A percentile compares a stretch with the other conserved stretches of the same genome.
Evolutionary conservation across 2,113 vertebrate genomes (phyloP).

Genomic region (Triplophysa dalaica): DNA sequence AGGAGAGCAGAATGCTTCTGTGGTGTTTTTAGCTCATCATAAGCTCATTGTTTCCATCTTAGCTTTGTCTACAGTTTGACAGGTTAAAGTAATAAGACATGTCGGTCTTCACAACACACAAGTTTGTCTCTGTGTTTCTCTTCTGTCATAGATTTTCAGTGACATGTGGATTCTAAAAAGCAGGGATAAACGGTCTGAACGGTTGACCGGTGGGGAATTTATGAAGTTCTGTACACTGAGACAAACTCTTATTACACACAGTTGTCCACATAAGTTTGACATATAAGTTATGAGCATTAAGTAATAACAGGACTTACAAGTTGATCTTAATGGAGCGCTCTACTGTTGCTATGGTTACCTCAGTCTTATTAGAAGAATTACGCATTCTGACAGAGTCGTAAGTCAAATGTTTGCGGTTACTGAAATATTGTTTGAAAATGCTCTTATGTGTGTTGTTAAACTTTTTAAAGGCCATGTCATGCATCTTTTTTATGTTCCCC

Average conservation of each 20-base stretch:
- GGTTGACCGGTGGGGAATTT: no score
- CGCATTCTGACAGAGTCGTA: not conserved
- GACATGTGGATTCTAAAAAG: no score
- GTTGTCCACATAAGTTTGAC: no score
- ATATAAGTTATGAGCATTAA: no score
- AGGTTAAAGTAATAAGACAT: conserved; percentile 11
- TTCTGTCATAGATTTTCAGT: no score
- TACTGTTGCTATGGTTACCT: conserved; percentile 3
- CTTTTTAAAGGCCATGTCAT: not conserved
- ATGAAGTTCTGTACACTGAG: no score
- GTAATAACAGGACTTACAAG: not conserved
- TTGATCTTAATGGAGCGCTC: not conserved
- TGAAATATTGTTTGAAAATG: not conserved
- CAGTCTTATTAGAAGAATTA: not conserved
- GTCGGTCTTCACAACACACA: not conserved
- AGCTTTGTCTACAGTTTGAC: conserved; percentile 12
- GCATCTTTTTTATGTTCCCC: not conserved
- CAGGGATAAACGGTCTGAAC: no score
- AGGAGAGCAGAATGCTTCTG: not conserved
- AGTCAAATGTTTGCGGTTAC: no score
- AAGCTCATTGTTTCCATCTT: not conserved
- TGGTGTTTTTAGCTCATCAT: conserved; percentile 1
- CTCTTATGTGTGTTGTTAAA: not conserved
- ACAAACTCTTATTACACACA: no score
- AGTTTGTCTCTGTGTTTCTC: no score